Percentiles rank a stretch among this genome's conserved stretches.
Conservation (phyloP, 2,113 vertebrate species). For the Poecile atricapillus region DNA sequence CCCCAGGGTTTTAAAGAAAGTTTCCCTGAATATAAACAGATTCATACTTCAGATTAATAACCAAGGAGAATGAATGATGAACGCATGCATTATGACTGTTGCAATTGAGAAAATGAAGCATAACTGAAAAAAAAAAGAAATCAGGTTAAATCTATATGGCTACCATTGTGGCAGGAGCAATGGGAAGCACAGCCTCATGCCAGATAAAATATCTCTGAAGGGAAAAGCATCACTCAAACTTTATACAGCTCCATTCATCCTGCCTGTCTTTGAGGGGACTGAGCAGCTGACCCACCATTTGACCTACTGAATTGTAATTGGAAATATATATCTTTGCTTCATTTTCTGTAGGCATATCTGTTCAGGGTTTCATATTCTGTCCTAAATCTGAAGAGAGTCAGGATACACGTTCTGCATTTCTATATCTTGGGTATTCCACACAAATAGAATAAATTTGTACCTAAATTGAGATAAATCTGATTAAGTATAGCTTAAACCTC, state of each 20-base stretch:
- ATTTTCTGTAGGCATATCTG: neutral
- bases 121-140: slow-evolving; percentile 13
- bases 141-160: slow-evolving; percentile 4
- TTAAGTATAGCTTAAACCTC: neutral
- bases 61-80: slow-evolving; percentile 9
- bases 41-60: slow-evolving; percentile 42
- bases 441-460: neutral
- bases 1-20: neutral
- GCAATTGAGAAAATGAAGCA: slow-evolving; percentile 33
- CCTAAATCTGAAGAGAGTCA: neutral
- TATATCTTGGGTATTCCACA: neutral
- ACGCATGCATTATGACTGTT: neutral
- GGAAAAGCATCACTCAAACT: slow-evolving; percentile 33
- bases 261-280: neutral
- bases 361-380: neutral
- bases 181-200: neutral
- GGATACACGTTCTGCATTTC: neutral
- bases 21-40: neutral
- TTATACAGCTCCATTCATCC: slow-evolving; percentile 6
- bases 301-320: slow-evolving; percentile 16
- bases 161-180: neutral
- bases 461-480: neutral
- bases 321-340: neutral
- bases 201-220: neutral
- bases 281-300: slow-evolving; percentile 12